Percentiles rank a stretch among this genome's conserved stretches.
These are phyloP conservation scores for Procavia capensis DNA, from an alignment of 2,113 vertebrate species.

Conservation along the genomic window DNA sequence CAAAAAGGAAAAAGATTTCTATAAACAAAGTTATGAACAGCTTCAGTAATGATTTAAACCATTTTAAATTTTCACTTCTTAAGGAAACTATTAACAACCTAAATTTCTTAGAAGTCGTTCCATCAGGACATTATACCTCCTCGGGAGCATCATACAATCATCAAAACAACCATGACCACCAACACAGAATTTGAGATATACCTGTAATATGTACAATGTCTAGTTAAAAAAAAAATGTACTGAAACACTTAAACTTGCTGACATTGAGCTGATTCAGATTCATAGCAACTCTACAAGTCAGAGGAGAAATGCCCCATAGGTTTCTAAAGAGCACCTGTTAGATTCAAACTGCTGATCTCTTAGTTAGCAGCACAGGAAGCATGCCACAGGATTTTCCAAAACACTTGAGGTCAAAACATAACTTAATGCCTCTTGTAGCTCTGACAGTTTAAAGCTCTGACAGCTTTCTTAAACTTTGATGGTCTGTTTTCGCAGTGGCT, in stretches of 20 bases:
- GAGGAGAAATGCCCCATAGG: too few relatives aligned
- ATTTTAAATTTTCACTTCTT: neutral
- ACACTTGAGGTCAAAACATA: slow-evolving; percentile 8
- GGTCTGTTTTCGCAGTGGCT: neutral
- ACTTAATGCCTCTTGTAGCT: neutral
- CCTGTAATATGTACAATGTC: neutral
- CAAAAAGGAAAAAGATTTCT: neutral
- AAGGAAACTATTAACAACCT: neutral
- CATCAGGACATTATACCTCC: neutral
- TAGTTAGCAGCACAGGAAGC: too few relatives aligned
- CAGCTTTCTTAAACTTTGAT: neutral
- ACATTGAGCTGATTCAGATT: too few relatives aligned
- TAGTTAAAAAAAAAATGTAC: neutral
- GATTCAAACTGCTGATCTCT: too few relatives aligned
- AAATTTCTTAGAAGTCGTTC: neutral
- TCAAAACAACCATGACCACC: neutral
- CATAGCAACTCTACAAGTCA: too few relatives aligned
- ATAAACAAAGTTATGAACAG: neutral
- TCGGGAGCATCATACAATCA: neutral
- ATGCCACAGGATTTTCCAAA: too few relatives aligned
- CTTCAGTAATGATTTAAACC: neutral
- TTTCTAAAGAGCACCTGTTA: too few relatives aligned
- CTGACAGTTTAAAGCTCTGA: neutral
- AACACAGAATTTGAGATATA: neutral
- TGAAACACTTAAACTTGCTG: neutral